Base-by-base conservation (phyloP, 2,888 invertebrate genomes). In the Monoplex corrugatus region DNA sequence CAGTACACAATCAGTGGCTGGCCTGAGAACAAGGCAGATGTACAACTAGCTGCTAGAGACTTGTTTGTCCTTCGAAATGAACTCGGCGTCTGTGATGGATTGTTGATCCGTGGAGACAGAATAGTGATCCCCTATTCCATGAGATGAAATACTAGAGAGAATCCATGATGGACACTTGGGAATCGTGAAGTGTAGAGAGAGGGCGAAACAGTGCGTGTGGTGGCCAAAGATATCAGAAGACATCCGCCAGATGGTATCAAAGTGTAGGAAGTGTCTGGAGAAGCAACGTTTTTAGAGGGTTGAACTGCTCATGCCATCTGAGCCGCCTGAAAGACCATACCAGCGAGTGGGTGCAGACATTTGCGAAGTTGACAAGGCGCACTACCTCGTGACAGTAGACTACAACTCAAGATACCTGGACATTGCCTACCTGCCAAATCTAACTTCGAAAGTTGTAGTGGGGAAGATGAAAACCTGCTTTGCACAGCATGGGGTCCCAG, bases 81-180 rank as follows among this genome's bases (percentile, higher is more conserved):
- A 32, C 80, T 87, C 8, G 80, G 78, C 32, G 40, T 80, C 6
- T 32, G 28, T 0, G 38, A 87, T 50, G 50, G 50, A 28, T 19
- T 87, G 2, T 35, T 87, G 0, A 3, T 87, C 16, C 78, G 38
- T 35, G 40, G 78, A 32, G 44, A 75, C 28, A 35, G 50, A 40
- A 87, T 87, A 23, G 50, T 87, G 23, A 40, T 87, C 32, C 87
- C 87, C 1, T 10, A 28, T 2, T 44, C 87, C 1, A 16, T 87
- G 87, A 35, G 19, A 32, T 16, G 80, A 57, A 32, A 8, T 87
- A 2, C 57, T 87, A 3, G 63, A 78, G 3, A 43, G 23, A 3
- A 57, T 87, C 38, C 87, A 82, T 57, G 88, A 57, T 28, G 45
- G 88, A 32, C 88, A 88, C 35, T 72, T 68, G 5, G 84, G 88